Percentiles rank a stretch among this genome's conserved stretches.
These are phyloP conservation scores for Troilus luridus DNA, from an alignment of 2,888 invertebrate genomes.

Conservation along the genomic window DNA sequence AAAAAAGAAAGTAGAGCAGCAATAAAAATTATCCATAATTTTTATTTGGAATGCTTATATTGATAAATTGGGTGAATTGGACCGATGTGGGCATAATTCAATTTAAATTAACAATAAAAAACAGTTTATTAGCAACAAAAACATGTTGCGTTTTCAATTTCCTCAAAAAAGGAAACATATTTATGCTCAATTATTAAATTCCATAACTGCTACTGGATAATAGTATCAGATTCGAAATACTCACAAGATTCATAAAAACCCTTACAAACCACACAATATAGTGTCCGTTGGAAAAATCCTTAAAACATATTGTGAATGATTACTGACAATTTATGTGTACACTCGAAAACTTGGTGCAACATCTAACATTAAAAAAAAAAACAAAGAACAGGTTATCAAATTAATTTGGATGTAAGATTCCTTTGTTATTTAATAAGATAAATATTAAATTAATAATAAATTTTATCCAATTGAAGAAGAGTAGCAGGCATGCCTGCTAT, in stretches of 20 bases:
- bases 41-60: conserved; percentile 14
- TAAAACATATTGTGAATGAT: conserved; percentile 10
- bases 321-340: background rate
- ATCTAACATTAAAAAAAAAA: conserved; percentile 23
- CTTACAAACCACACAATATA: background rate
- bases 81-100: conserved; percentile 3
- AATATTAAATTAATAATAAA: background rate
- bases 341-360: background rate
- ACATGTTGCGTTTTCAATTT: background rate
- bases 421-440: background rate
- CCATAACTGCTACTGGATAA: background rate
- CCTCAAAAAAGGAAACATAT: background rate
- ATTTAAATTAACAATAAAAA: conserved; percentile 1
- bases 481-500: background rate
- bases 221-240: background rate
- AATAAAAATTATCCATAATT: conserved; percentile 1
- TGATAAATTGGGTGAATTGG: background rate
- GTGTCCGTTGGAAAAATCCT: background rate
- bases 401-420: conserved; percentile 1
- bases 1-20: background rate
- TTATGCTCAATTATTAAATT: background rate
- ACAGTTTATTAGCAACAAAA: background rate
- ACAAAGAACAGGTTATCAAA: background rate
- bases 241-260: background rate
- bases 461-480: conserved; percentile 1